Base-by-base conservation (phyloP, 2,888 invertebrate species). In the Coleophora deauratella region DNA sequence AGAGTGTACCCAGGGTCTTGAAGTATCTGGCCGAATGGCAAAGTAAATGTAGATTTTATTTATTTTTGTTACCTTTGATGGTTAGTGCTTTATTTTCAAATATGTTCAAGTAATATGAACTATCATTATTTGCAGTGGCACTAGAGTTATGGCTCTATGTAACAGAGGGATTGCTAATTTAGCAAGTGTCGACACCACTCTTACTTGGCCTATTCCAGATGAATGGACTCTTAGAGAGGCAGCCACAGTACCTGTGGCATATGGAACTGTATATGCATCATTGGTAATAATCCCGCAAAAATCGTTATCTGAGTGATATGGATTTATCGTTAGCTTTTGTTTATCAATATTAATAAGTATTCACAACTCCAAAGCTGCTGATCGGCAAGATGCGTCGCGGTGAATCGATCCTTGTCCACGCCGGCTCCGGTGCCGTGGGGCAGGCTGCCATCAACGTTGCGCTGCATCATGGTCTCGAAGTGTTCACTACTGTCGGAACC, bases 381-480 rank as follows among this genome's bases (percentile, higher is more conserved):
- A 68, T 82, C 1, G 99, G 97, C 13, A 89, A 91, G 51, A 88
- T 98, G 74, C 89, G 90, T 63, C 88, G 88, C 12, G 96, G 96
- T 0, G 95, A 98, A 59, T 90, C 91, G 1, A 90, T 98, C 9
- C 87, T 98, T 1, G 93, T 98, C 53, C 98, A 98, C 67, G 97
- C 98, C 2, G 98, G 98, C 3, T 94, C 95, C 8, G 98, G 98
- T 2, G 98, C 98, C 45, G 98, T 98, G 0, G 99, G 99, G 0
- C 98, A 98, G 78, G 98, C 99, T 0, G 97, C 98, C 41, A 99
- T 99, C 56, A 89, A 96, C 9, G 95, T 99, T 49, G 97, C 98
- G 0, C 86, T 98, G 1, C 91, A 92, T 61, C 90, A 92, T 75
- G 96, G 96, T 7, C 94, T 98, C 68, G 93, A 91, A 41, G 94